These are phyloP conservation scores for Xenotilapia flavipinnis DNA, from an alignment of 2,113 vertebrate species.

Conservation along the genomic window DNA sequence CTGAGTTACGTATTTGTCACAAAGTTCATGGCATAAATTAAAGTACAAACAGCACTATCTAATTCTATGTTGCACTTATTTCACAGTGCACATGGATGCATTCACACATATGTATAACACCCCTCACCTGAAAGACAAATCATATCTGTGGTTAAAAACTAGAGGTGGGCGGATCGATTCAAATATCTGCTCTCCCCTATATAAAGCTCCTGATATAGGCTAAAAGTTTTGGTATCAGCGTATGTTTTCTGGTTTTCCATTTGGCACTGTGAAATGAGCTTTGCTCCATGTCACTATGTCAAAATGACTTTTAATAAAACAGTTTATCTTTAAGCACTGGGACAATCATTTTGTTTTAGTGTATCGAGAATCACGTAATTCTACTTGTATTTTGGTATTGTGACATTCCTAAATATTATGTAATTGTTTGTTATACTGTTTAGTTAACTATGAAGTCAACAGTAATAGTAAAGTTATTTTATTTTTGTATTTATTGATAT, in stretches of 20 bases:
- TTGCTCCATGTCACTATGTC: not conserved
- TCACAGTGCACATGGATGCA: not conserved
- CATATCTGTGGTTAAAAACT: not conserved
- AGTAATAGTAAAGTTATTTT: not conserved
- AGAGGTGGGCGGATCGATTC: not conserved
- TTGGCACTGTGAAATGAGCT: not conserved
- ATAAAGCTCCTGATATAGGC: not conserved
- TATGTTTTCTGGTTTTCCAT: not conserved
- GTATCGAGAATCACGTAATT: not conserved
- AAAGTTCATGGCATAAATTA: not conserved
- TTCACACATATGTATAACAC: not conserved
- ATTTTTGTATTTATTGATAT: not conserved
- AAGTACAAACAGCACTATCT: not conserved
- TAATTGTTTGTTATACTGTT: not conserved
- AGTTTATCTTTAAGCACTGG: not conserved
- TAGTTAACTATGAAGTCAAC: not conserved
- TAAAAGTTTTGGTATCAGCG: not conserved
- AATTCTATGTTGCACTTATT: not conserved
- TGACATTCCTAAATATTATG: not conserved
- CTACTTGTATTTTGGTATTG: not conserved
- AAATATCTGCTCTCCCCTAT: not conserved
- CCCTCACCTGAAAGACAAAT: not conserved
- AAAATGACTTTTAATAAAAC: not conserved
- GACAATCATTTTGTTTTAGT: not conserved
- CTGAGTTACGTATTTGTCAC: not conserved